Evolutionary conservation across 2,113 vertebrate genomes (phyloP), one percentile per base, ranked within the genome.

Genomic region (Malurus elegans): DNA sequence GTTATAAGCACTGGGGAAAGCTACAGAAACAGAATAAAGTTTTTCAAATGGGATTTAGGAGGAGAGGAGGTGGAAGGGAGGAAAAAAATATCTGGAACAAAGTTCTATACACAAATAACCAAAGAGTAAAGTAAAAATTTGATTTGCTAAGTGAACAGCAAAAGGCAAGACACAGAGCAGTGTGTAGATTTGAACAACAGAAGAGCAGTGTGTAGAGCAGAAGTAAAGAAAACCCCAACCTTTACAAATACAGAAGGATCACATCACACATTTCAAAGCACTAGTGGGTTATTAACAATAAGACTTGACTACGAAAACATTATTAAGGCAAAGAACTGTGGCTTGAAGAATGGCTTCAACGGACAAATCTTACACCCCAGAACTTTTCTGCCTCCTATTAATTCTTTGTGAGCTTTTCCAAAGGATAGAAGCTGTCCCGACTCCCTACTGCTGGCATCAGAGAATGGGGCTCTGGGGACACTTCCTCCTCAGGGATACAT

Each of bases 111-210:
- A 3, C 24, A 64, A 80, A 66, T 57, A 91, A 85, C 31, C 8
- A 60, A 50, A 62, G 12, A 47, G 1, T 50, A 71, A 69, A 66
- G 8, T 8, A 64, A 32, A 79, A 72, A 60, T 79, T 54, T 79
- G 5, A 4, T 42, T 72, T n/a, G 15, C 21, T 69, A 70, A 61
- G 14, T 53, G 36, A 65, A 60, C 4, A 32, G 23, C 38, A 69
- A 62, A 75, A 88, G 24, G 18, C 8, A 85, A 82, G 29, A 47
- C 14, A 44, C 8, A 36, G 32, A 70, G 7, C 18, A 36, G 12
- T 6, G 14, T 79, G 16, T 11, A 76, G 45, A 65, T 20, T 38
- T 0, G 0, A 73, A 53, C 4, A 40, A 65, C 0, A 58, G n/a
- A 88, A 45, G 12, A 71, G 7, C 25, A 34, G 3, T 3, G 5